These are phyloP conservation scores for Pithys albifrons DNA, from an alignment of 2,113 vertebrate genomes.

Conservation along the genomic window DNA sequence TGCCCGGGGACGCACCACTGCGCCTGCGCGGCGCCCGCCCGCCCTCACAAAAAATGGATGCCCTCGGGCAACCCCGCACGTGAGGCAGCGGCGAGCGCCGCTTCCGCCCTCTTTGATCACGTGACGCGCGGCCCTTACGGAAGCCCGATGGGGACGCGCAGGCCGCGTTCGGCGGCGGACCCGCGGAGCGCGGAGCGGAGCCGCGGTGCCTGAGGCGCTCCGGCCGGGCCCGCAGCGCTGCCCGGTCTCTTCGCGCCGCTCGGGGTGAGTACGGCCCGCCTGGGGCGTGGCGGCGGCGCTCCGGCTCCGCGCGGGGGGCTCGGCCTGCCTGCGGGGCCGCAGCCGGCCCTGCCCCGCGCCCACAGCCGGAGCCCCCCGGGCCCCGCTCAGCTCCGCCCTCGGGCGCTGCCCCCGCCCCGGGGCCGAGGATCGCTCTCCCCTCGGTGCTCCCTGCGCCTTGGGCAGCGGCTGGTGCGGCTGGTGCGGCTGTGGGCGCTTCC, in stretches of 20 bases:
- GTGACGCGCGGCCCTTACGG: neutral
- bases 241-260: neutral
- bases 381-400: too few relatives aligned
- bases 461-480: too few relatives aligned
- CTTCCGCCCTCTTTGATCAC: neutral
- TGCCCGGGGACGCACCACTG: accelerated
- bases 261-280: slow-evolving; percentile 14
- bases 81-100: accelerated
- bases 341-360: neutral
- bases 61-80: accelerated
- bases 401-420: too few relatives aligned
- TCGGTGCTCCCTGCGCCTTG: too few relatives aligned
- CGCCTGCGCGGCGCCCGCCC: neutral
- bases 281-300: neutral
- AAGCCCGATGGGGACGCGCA: neutral
- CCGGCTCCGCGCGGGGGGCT: neutral
- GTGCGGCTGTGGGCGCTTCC: too few relatives aligned
- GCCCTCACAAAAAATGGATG: slow-evolving; percentile 13
- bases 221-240: neutral
- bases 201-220: neutral
- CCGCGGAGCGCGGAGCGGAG: neutral
- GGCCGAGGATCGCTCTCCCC: too few relatives aligned
- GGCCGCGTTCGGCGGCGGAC: neutral
- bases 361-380: neutral
- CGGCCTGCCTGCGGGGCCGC: neutral